phyloP scores from a whole-genome alignment of 2,113 vertebrate species.

The Otocyon megalotis region DNA sequence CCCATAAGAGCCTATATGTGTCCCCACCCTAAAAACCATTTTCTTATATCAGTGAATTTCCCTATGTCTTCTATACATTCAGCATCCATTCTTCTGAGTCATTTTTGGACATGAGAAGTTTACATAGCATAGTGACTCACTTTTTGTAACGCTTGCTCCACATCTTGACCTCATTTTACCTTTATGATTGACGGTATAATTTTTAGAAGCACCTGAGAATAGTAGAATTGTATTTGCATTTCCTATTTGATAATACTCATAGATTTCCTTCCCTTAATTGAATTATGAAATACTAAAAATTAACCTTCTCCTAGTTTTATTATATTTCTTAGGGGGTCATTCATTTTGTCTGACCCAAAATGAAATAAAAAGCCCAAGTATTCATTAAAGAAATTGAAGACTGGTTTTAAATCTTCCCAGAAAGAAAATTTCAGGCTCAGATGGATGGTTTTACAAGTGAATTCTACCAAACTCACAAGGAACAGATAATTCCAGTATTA shows the following conservation, averaged over 20 bases:
- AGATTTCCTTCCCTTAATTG: constrained; percentile 1
- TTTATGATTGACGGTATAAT: not conserved
- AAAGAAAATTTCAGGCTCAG: constrained; percentile 33
- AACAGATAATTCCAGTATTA: not conserved
- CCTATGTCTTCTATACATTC: not conserved
- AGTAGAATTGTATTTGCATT: not conserved
- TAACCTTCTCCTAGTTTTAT: constrained; percentile 16
- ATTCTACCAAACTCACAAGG: constrained; percentile 36
- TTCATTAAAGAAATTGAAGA: not conserved
- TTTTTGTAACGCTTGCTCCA: not conserved
- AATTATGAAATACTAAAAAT: not conserved
- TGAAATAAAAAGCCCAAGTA: constrained; percentile 8
- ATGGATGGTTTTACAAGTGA: not conserved
- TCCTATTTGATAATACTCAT: not conserved
- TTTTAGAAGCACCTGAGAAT: constrained; percentile 33
- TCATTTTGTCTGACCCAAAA: constrained; percentile 45
- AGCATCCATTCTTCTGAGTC: not conserved
- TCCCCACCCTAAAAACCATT: not conserved
- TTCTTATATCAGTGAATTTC: not conserved
- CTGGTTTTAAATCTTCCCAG: constrained; percentile 32
- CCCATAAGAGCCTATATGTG: not conserved
- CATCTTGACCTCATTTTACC: constrained; percentile 27
- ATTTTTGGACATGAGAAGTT: not conserved
- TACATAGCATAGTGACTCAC: not conserved
- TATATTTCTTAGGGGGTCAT: not conserved